Base-by-base conservation (phyloP, 2,888 invertebrate species). In the Platypus cylindrus region DNA sequence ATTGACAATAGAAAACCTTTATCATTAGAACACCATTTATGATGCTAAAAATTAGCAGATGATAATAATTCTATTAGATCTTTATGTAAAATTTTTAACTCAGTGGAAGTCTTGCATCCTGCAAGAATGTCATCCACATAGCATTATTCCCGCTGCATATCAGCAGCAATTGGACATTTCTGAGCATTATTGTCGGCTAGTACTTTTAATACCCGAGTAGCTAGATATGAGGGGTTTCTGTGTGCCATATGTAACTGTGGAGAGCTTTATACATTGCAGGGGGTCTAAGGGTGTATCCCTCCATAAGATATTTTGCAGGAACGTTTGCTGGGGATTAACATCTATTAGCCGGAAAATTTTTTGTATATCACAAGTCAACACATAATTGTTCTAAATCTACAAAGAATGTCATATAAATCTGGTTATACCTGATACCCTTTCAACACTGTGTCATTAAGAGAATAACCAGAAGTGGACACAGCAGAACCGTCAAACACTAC, bases 241-340 rank as follows among this genome's bases (percentile, higher is more conserved):
- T 2, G 29, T 32, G 3, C 36, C 36, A 17, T 37, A 37, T 8
- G 37, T 36, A 7, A 40, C 30, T 9, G 40, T 40, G 3, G 13
- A 11, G 16, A 40, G 20, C 13, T 32, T 25, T 11, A 37, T 30
- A 17, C 37, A 37, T 17, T 37, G 29, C 13, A 40, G n/a, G 9
- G 14, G 17, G 11, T 32, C 33, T 5, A 8, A 25, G 3, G 39
- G 9, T 14, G 17, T 24, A 26, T 43, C 35, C 2, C 40, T 22
- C 36, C 37, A 42, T 7, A 42, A 24, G 17, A 42, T 42, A 17
- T 40, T 36, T 30, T 37, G 37, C 11, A 37, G 34, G 18, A 36
- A 26, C 2, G 5, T 33, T 3, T 42, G 37, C 2, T 33, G 7
- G 4, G 33, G 33, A 15, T 40, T 23, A 11, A 40, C 26, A 7